phyloP scores from a whole-genome alignment of 2,797 vertebrate genomes.

The Gymnothorax javanicus region DNA sequence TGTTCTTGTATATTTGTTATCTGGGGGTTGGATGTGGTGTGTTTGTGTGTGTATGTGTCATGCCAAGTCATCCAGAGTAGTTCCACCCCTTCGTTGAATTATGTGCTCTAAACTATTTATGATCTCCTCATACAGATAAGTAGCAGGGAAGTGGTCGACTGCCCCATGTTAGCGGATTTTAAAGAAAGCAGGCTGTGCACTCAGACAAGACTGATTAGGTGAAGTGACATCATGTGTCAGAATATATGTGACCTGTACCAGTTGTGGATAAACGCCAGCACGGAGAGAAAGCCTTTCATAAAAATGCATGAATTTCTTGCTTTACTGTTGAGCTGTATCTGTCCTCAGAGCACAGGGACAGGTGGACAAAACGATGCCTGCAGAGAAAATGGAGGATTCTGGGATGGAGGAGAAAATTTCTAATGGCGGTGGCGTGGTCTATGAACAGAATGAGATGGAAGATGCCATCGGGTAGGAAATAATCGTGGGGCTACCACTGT shows the following conservation, averaged over 20 bases:
- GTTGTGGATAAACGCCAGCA: neutral
- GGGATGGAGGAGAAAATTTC: constrained; percentile 32
- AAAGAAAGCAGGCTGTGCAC: neutral
- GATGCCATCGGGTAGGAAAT: constrained; percentile 55
- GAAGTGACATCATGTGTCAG: neutral
- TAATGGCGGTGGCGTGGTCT: constrained; percentile 53
- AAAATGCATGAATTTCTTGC: neutral
- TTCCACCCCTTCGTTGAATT: neutral
- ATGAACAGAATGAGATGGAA: constrained; percentile 55
- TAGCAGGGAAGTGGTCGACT: neutral
- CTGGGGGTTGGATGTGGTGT: neutral
- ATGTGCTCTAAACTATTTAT: neutral
- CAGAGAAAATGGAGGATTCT: constrained; percentile 60
- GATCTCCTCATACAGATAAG: neutral
- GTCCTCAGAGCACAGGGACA: constrained; percentile 4
- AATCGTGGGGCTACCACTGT: neutral
- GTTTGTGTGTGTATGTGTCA: neutral
- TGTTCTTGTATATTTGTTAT: neutral
- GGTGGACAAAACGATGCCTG: constrained; percentile 38
- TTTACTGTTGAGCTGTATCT: neutral
- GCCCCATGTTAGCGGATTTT: neutral
- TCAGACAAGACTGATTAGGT: neutral
- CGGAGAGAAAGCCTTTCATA: neutral
- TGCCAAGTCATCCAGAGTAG: neutral
- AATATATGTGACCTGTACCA: neutral